Base-by-base conservation (phyloP, 2,888 invertebrate genomes). In the Apodemia duryi region DNA sequence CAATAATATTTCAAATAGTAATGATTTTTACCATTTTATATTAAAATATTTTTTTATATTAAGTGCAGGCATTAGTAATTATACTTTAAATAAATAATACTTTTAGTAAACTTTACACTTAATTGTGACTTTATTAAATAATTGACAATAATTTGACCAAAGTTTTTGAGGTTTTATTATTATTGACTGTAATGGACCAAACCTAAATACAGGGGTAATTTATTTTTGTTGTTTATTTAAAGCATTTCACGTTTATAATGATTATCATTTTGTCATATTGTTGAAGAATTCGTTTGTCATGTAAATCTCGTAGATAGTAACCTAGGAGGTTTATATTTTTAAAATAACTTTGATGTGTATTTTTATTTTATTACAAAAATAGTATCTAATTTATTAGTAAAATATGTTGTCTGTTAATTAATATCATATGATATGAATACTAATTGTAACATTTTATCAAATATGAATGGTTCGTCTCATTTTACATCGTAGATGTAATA, bases 391-490 rank as follows among this genome's bases (percentile, higher is more conserved):
- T 54, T 57, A 57, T 57, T 29, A 11, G 2, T 32, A 32, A 32
- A 6, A 32, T 57, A 32, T 57, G 11, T 32, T 54, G 29, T 54
- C 32, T 54, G 54, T 32, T 54, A 54, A 11, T 5, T 54, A 32
- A 54, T 57, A 13, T 57, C 28, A 28, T 13, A 57, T 13, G 28
- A 13, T 9, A 21, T 57, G 10, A 62, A 49, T 62, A 62, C 32
- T 13, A 29, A 62, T 60, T 21, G 32, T 28, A 49, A 57, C 7
- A 49, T 51, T 57, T 43, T 66, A 68, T 74, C 73, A 72, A 74
- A 74, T 74, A 72, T 74, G 72, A 74, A 74, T 72, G 72, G 70
- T 73, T 71, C 60, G 35, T 60, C n/a, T 60, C 43, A 62, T 60
- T 63, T 41, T 52, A 2, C 41, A 41, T 61, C 35, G 41, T 54